Base-by-base conservation (phyloP, 2,113 vertebrate genomes). In the Pollachius pollachius region DNA sequence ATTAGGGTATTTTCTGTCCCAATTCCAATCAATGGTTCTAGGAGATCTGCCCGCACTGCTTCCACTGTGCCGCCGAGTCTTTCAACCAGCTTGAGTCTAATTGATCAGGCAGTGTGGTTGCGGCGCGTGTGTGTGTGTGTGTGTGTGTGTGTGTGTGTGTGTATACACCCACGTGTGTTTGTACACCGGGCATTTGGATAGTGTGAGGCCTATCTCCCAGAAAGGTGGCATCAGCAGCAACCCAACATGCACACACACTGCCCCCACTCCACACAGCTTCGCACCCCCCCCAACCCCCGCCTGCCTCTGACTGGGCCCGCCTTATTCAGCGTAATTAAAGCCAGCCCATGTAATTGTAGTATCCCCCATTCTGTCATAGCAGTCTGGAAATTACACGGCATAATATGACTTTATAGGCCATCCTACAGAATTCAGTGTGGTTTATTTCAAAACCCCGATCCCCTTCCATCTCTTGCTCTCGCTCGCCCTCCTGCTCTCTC, bases 271-370 rank as follows among this genome's bases (percentile, higher is more conserved):
- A 74, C 70, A 69, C 62, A 80, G 52, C 23, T 64, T 54, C 73
- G 70, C 75, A 70, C 71, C 63, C 73, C 75, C 76, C 87, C 86
- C 67, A 52, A 77, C 84, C 84, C 72, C 81, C 80, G 74, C 77
- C 82, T 70, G 83, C 81, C 79, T 78, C 70, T 65, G 57, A 82
- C 80, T 76, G 83, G 21, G 77, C 75, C 76, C 87, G 87, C 83
- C 83, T 75, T 79, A 90, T 86, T 88, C 81, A 13, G 67, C 62
- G 72, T 92, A 88, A 93, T 91, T 90, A 91, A 91, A 90, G 84
- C 67, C 74, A 65, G 79, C 72, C 64, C 23, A 68, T 67, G 71
- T 90, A 90, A 91, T 89, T 87, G 83, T 88, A 81, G 87, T 70
- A 77, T 81, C 79, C 65, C 74, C 75, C 82, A 76, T 74, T 86